Evolutionary conservation across 2,888 invertebrate genomes (phyloP), one percentile per base, ranked within the genome.

Genomic region (Apamea crenata): DNA sequence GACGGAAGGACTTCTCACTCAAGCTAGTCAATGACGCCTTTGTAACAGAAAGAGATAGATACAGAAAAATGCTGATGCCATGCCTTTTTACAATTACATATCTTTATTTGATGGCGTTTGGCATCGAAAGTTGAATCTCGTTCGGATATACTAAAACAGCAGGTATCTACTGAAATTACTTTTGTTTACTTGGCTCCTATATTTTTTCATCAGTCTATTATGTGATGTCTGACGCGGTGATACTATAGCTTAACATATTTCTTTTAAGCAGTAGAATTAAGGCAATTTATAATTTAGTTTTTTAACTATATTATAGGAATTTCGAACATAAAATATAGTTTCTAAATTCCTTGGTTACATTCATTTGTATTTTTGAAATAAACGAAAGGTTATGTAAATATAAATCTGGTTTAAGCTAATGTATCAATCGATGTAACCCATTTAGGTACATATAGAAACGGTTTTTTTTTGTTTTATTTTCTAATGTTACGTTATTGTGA

Each of bases 91-190:
- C 25, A 53, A 70, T 53, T 50, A 5, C 36, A 36, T 36, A 18
- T 53, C 29, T 72, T 50, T 50, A 59, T 21, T 74, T 21, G 18
- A 53, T 65, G 2, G 3, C 1, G 10, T 65, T 65, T 44, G 47
- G 47, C 32, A n/a, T 47, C 29, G 74, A 81, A 70, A 66, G 77
- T 88, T 81, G 80, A 87, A 88, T 88, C 88, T 88, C 68, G 80
- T 81, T 84, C 40, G 74, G 72, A 56, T 29, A 69, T 68, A 72
- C 56, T 70, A 18, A 2, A 56, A 53, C 12, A 21, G n/a, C 21
- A 59, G 16, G 16, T 77, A 53, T 18, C 21, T n/a, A 65, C 1
- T 14, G 72, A 40, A 47, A 29, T 16, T 32, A 25, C 56, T 67
- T 77, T 77, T 53, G 25, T 67, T 81, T 67, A 29, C 10, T 67